Evolutionary conservation across 1,140 invertebrate genomes (phyloP), one percentile per base, ranked within the genome.

Genomic region (Bombyx mori): DNA sequence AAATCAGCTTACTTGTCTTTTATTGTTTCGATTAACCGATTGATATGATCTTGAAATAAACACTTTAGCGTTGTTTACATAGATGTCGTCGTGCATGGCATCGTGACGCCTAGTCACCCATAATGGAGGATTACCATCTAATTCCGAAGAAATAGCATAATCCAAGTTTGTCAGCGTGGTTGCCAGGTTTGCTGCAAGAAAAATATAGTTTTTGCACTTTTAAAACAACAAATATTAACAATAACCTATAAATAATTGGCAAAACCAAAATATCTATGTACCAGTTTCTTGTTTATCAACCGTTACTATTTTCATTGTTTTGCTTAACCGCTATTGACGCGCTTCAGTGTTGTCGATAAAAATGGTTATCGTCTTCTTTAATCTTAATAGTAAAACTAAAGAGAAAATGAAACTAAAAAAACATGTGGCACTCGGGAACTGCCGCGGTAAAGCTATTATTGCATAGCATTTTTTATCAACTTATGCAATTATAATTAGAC

Each of bases 51-150:
- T 89, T n/a, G 90, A 90, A 42, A 90, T 82, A 53, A 93, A 79
- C 44, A 96, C 90, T 82, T 91, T 92, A 0, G 94, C 94, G 79
- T 95, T 95, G 79, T 96, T 96, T 57, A 95, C 90, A 81, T 91
- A 96, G 62, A 95, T 91, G 58, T 94, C 93, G 56, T 94, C 91
- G 53, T 90, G 88, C 68, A 90, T 88, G 7, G 68, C 67, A 52
- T 89, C 88, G 4, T 88, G 84, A 57, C 88, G 90, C 56, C 91
- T 88, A 42, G 93, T 95, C 44, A 96, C 91, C 92, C 94, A 95
- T 52, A 96, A 78, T 4, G 94, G 93, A 1, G 94, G 93, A 86
- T 94, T 95, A 12, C 94, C 94, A 35, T 92, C 92, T 65, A 94
- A 88, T 77, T 95, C 93, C 10, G 94, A 94, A 42, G 90, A 90